Evolutionary conservation across 2,113 vertebrate genomes (phyloP).

Genomic region (Tiliqua scincoides): DNA sequence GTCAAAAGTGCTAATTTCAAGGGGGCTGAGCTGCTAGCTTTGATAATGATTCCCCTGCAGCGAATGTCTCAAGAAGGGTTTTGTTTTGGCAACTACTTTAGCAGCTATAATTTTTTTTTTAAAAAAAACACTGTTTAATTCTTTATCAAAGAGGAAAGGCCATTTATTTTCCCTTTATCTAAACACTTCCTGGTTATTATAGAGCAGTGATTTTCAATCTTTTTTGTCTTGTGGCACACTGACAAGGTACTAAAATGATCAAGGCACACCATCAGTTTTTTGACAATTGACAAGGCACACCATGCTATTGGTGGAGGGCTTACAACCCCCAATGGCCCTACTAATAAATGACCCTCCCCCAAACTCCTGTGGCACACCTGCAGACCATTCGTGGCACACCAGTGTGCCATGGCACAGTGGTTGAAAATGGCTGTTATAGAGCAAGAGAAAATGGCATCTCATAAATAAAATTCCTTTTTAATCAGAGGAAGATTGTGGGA

Average conservation of each 20-base stretch:
- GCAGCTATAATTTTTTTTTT: background rate
- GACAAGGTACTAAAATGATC: too few species aligned
- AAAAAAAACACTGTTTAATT: background rate
- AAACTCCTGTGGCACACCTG: too few species aligned
- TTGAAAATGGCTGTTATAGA: too few species aligned
- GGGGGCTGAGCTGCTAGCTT: background rate
- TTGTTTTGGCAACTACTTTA: background rate
- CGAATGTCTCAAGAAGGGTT: background rate
- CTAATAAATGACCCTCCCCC: too few species aligned
- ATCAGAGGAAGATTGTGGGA: background rate
- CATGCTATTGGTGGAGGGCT: too few species aligned
- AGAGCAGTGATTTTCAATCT: too few species aligned
- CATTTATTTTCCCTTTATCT: background rate
- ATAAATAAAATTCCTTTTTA: background rate
- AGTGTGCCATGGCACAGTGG: too few species aligned
- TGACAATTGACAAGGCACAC: too few species aligned
- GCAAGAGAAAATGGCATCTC: background rate
- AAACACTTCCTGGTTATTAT: background rate
- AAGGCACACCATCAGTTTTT: too few species aligned
- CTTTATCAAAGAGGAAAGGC: background rate
- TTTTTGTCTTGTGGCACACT: too few species aligned
- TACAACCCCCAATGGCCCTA: too few species aligned
- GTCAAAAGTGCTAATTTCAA: conserved; percentile 31
- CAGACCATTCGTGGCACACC: too few species aligned
- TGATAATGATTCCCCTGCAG: conserved; percentile 2